Evolutionary conservation across 2,888 invertebrate species (phyloP), one percentile per base, ranked within the genome.

Genomic region (Apamea sordens): DNA sequence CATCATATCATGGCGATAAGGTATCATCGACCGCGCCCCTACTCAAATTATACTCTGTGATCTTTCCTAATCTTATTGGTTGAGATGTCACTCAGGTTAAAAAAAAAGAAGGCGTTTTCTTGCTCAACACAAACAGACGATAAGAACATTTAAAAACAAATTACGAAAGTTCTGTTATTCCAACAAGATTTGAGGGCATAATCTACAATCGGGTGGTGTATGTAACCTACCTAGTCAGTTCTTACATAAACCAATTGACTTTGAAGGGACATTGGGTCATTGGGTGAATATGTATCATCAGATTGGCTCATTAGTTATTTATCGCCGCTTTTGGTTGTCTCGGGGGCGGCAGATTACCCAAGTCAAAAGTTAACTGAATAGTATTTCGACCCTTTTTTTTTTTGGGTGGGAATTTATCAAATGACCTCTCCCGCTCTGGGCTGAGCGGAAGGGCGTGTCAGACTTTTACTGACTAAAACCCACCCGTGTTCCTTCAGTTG

Each of bases 61-160:
- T 50, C 70, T 76, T 50, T 15, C 28, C 10, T 3, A 76, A 85
- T 85, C 74, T 61, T 53, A 41, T 44, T 61, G 21, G 21, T 36
- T 56, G 21, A 28, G 15, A 64, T 53, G 53, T 44, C 70, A 74
- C 21, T 63, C 56, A 73, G 53, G 79, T 79, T 73, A 75, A 79
- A 84, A 10, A 36, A 41, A 85, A 83, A 63, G 73, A 13, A 73
- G 87, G 87, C 69, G 87, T 83, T 73, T 67, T 70, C 73, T 36
- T 71, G 11, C 41, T 28, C 8, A 50, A 73, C 24, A 44, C 32
- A 76, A 74, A 74, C 63, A 86, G 15, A 6, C 6, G 78, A 73
- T 82, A 73, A 28, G 8, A 63, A 6, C 11, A 15, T 64, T 73
- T 79, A 32, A 59, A 70, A 74, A 83, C 59, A 68, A 71, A 64